Evolutionary conservation across 2,113 vertebrate genomes (phyloP).

Genomic region (Bos javanicus): DNA sequence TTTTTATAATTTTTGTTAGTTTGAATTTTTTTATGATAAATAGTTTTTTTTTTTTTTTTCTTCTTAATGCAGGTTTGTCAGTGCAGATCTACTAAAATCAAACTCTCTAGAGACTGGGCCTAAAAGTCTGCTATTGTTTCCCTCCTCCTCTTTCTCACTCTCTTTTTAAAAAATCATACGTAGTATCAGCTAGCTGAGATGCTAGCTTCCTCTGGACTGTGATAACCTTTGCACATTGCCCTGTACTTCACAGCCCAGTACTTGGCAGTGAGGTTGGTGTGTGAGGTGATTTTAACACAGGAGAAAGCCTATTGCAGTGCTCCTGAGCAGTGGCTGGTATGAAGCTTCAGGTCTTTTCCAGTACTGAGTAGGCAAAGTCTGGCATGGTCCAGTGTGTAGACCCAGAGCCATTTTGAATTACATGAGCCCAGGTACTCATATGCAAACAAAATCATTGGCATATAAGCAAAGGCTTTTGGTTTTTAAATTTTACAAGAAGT

Average conservation of each 20-base stretch:
- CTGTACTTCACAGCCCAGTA: neutral
- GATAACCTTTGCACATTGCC: neutral
- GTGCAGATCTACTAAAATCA: neutral
- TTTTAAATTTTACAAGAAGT: neutral
- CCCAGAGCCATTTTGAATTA: neutral
- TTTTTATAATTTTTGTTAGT: neutral
- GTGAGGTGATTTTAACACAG: neutral
- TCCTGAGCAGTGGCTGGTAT: neutral
- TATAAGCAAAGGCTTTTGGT: neutral
- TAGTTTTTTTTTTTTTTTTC: neutral
- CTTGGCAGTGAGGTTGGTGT: neutral
- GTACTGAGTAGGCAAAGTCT: neutral
- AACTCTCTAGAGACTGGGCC: neutral
- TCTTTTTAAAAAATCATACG: neutral
- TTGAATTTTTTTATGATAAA: neutral
- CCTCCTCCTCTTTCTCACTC: neutral
- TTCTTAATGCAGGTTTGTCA: neutral
- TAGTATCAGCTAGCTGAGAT: neutral
- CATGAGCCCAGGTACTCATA: neutral
- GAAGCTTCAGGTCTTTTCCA: neutral
- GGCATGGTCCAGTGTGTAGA: neutral
- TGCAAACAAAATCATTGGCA: neutral
- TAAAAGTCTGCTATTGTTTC: neutral
- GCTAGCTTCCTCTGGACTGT: neutral
- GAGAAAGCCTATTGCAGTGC: neutral